Evolutionary conservation across 2,797 vertebrate species (phyloP).

Genomic region (Carcharodon carcharias): DNA sequence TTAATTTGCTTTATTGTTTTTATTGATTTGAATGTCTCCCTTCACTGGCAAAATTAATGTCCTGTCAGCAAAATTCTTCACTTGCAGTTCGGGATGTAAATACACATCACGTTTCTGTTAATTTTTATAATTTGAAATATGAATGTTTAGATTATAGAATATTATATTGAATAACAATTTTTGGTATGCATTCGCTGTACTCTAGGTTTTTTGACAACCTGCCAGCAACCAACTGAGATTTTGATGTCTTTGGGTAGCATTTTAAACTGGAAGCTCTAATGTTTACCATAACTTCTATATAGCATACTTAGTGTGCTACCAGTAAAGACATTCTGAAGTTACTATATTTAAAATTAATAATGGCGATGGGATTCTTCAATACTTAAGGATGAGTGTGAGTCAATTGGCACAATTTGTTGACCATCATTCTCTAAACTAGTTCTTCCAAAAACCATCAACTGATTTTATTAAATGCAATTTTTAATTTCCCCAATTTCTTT

Average conservation of each 20-base stretch:
- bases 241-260: background rate
- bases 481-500: background rate
- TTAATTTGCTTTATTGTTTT: background rate
- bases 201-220: background rate
- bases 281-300: background rate
- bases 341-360: background rate
- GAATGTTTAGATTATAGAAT: background rate
- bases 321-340: background rate
- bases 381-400: background rate
- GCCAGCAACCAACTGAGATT: background rate
- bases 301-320: background rate
- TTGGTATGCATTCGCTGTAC: background rate
- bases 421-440: background rate
- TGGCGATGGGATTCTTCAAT: background rate
- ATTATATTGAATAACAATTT: background rate
- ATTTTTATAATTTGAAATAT: background rate
- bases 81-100: background rate
- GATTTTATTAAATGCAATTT: constrained; percentile 1
- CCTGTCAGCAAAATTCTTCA: background rate
- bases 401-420: background rate
- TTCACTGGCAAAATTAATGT: background rate
- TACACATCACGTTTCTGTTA: background rate
- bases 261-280: background rate
- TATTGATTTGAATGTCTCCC: background rate
- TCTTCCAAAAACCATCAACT: background rate